phyloP scores from a whole-genome alignment of 2,113 vertebrate genomes.

The Oxygymnocypris stewartii region DNA sequence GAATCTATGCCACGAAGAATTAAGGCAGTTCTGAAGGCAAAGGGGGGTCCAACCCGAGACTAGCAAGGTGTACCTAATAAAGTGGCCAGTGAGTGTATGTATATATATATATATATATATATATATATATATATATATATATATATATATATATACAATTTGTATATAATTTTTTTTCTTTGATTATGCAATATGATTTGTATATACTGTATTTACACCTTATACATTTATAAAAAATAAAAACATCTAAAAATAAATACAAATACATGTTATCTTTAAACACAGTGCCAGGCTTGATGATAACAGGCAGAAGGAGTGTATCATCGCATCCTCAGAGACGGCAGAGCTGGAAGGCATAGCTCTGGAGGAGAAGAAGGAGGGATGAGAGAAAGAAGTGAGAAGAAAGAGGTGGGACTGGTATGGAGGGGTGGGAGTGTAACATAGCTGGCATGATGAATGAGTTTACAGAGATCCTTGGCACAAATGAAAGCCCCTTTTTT shows the following conservation, averaged over 20 bases:
- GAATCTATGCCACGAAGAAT: too few species aligned
- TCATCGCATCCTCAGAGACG: not conserved
- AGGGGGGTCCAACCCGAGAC: too few species aligned
- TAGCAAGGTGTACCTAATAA: too few species aligned
- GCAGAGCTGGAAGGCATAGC: not conserved
- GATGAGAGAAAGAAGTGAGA: not conserved
- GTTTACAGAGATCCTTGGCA: conserved; percentile 74
- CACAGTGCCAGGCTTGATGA: not conserved
- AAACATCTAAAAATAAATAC: too few species aligned
- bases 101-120: too few species aligned
- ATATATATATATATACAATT: too few species aligned
- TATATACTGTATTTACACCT: too few species aligned
- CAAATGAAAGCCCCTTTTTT: conserved; percentile 71
- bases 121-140: too few species aligned
- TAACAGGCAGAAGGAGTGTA: not conserved
- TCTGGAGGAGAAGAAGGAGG: not conserved
- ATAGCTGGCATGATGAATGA: conserved; percentile 75
- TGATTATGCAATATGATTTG: not conserved
- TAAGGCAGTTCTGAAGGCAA: too few species aligned
- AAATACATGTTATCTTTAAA: not conserved
- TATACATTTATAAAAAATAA: too few species aligned
- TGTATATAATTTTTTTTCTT: too few species aligned
- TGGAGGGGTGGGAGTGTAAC: conserved; percentile 51
- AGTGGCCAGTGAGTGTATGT: too few species aligned
- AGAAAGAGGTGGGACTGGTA: conserved; percentile 7